phyloP scores from a whole-genome alignment of 2,797 vertebrate genomes.

The Nannoperca obscura region DNA sequence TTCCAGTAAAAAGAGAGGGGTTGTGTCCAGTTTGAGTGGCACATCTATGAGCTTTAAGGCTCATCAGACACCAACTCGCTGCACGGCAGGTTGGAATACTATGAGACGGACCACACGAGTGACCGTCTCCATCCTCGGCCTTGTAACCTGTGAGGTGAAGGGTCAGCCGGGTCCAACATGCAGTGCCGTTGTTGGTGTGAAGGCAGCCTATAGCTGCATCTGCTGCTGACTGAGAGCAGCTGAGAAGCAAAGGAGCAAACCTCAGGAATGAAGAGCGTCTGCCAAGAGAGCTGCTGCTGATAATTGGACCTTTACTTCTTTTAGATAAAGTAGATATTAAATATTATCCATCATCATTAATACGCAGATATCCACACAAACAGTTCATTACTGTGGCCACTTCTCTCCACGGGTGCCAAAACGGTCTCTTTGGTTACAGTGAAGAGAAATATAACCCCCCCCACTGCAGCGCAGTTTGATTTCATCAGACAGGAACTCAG shows the following conservation, averaged over 20 bases:
- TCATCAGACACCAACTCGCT: neutral
- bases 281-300: conserved; percentile 24
- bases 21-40: neutral
- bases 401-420: conserved; percentile 14
- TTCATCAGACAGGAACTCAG: conserved; percentile 45
- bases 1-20: neutral
- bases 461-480: neutral
- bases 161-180: neutral
- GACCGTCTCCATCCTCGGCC: neutral
- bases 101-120: neutral
- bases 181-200: neutral
- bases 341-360: neutral
- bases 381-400: neutral
- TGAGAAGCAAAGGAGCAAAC: conserved; percentile 1
- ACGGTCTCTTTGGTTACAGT: conserved; percentile 1
- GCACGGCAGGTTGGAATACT: neutral
- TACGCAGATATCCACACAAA: neutral
- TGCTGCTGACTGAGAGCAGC: conserved; percentile 17
- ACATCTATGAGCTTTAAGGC: neutral
- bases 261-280: neutral
- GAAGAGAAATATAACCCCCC: neutral
- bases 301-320: neutral
- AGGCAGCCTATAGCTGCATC: neutral
- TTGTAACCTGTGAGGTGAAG: neutral
- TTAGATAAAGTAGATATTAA: neutral